phyloP scores from a whole-genome alignment of 2,888 invertebrate species.

The Lasiommata megera region DNA sequence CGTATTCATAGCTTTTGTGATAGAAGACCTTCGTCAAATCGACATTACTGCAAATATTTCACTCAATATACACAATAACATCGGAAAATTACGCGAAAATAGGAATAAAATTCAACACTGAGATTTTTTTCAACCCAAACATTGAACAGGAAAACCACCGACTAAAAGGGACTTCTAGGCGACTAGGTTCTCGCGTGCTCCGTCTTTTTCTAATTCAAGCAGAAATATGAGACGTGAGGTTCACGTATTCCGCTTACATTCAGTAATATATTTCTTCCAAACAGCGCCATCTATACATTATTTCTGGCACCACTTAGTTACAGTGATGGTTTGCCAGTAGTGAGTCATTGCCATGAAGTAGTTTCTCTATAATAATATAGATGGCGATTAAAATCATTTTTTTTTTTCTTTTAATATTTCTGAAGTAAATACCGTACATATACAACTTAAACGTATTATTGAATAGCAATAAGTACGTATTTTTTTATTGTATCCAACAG shows the following conservation, averaged over 20 bases:
- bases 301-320: too few relatives aligned
- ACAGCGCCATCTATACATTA: slow-evolving; percentile 14
- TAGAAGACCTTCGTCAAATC: not conserved
- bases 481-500: too few relatives aligned
- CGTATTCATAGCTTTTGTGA: not conserved
- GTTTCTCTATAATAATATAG: not conserved
- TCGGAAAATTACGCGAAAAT: not conserved
- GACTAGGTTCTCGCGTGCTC: not conserved
- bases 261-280: too few relatives aligned
- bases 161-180: slow-evolving; percentile 15
- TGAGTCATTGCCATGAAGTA: not conserved
- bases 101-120: slow-evolving; percentile 3
- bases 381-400: not conserved
- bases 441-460: too few relatives aligned
- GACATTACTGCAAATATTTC: slow-evolving; percentile 8
- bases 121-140: slow-evolving; percentile 36
- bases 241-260: not conserved
- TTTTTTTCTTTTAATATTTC: too few relatives aligned
- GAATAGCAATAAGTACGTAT: too few relatives aligned
- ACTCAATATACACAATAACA: not conserved
- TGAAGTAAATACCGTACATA: too few relatives aligned
- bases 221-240: not conserved
- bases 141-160: slow-evolving; percentile 29
- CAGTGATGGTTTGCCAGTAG: too few relatives aligned
- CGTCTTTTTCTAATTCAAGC: slow-evolving; percentile 14